Base-by-base conservation (phyloP, 2,888 invertebrate genomes). In the Xestia c-nigrum region DNA sequence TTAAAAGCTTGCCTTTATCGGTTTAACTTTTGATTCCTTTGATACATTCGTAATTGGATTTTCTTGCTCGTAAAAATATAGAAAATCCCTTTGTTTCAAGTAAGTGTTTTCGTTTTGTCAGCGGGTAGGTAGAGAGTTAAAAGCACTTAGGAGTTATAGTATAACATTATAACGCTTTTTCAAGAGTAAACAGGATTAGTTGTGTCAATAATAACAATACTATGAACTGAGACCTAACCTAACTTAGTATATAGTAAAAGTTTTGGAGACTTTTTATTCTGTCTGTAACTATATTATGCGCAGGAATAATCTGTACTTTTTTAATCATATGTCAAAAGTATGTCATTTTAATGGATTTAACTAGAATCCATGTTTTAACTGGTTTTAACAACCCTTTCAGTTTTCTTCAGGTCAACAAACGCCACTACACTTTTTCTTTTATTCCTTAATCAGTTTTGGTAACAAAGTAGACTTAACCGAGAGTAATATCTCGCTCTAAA, bases 1-100 rank as follows among this genome's bases (percentile, higher is more conserved):
- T 74, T 83, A 81, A 85, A 83, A 83, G 81, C 81, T 69, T 76
- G 46, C 21, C 57, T 69, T 74, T 63, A 82, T 72, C 24, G 52
- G 24, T 69, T 78, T 80, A 76, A 65, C 64, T 67, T 81, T 73
- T 64, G 72, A 67, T 61, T 63, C 61, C 43, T 82, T 84, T 80
- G 74, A 80, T 59, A 83, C 14, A 24, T 10, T 31, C 46, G 16
- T 85, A 67, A 80, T 66, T 72, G 63, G 40, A 63, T 76, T 67
- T 50, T 72, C 66, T 69, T 64, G 65, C 52, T 63, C 52, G 43
- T 57, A 80, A 80, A 69, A 74, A 74, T 66, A 52, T 50, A 52
- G 21, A 79, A 74, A 70, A 74, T 66, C 9, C 40, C 24, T 63
- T 72, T 69, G 50, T 74, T 80, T 71, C 38, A 43, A 52, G 55